Conservation (phyloP, 1,140 invertebrate genomes). For the Leptonema lineaticorne region DNA sequence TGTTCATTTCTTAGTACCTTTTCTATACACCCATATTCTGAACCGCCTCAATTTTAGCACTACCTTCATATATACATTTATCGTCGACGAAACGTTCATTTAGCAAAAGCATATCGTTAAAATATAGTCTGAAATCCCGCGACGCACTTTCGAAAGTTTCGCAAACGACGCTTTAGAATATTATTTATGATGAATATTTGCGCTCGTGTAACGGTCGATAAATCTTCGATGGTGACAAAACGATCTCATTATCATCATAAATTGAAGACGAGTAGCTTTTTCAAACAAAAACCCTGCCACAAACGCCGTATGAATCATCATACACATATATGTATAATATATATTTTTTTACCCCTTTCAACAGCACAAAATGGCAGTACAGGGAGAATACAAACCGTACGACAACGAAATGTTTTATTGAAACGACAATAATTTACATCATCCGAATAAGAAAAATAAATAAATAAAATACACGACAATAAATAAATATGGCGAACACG, state of each 20-base stretch:
- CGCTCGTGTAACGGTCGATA: background rate
- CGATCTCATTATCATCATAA: constrained; percentile 4
- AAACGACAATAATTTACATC: background rate
- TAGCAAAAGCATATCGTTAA: background rate
- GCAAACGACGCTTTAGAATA: background rate
- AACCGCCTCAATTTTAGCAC: background rate
- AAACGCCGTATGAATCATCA: background rate
- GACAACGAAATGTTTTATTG: background rate
- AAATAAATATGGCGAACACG: constrained; percentile 77
- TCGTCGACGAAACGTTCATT: background rate
- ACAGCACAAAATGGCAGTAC: background rate
- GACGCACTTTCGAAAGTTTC: background rate
- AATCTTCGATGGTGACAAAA: background rate
- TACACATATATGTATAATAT: background rate
- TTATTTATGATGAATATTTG: constrained; percentile 8
- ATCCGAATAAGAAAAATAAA: background rate
- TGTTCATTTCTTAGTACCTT: background rate
- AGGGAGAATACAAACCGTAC: background rate
- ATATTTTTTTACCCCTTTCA: background rate
- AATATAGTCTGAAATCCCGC: background rate
- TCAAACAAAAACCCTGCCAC: background rate
- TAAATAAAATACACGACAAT: background rate
- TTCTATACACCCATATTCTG: background rate
- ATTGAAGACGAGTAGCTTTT: background rate
- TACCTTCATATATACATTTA: background rate